Percentiles rank a stretch among this genome's conserved stretches.
Conservation (phyloP, 2,113 vertebrate genomes). For the Cyanoliseus patagonus region DNA sequence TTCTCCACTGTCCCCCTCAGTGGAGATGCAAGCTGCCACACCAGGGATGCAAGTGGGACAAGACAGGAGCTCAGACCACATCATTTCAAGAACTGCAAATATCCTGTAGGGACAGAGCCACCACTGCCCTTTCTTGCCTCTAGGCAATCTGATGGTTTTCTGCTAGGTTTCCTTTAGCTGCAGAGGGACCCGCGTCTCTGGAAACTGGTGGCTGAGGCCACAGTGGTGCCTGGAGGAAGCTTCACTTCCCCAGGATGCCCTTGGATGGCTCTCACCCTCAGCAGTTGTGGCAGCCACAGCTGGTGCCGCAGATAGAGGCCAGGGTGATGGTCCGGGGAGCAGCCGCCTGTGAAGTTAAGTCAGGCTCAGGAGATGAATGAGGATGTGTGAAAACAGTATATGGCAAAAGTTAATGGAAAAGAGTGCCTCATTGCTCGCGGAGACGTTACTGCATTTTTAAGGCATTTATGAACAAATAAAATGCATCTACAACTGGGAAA, state of each 20-base stretch:
- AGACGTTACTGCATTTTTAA: neutral
- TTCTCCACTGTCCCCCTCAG: fast-evolving
- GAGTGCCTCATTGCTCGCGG: neutral
- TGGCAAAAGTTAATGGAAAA: conserved; percentile 49
- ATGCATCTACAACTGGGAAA: neutral
- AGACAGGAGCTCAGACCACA: neutral
- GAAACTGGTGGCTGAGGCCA: neutral
- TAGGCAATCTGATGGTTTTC: neutral
- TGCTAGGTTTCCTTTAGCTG: neutral
- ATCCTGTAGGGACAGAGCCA: neutral
- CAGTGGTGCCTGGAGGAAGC: neutral
- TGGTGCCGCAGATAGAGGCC: neutral
- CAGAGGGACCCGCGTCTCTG: neutral
- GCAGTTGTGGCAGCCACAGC: neutral
- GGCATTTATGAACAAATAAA: conserved; percentile 34
- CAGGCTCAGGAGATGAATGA: neutral
- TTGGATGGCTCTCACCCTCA: conserved; percentile 2
- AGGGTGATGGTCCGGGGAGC: fast-evolving
- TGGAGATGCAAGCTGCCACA: fast-evolving
- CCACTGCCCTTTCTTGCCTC: neutral
- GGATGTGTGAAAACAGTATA: neutral
- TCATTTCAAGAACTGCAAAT: neutral
- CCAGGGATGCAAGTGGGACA: fast-evolving
- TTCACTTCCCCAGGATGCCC: neutral
- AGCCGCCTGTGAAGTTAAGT: neutral